Evolutionary conservation across 2,113 vertebrate species (phyloP).

Genomic region (Nyctibius bracteatus): DNA sequence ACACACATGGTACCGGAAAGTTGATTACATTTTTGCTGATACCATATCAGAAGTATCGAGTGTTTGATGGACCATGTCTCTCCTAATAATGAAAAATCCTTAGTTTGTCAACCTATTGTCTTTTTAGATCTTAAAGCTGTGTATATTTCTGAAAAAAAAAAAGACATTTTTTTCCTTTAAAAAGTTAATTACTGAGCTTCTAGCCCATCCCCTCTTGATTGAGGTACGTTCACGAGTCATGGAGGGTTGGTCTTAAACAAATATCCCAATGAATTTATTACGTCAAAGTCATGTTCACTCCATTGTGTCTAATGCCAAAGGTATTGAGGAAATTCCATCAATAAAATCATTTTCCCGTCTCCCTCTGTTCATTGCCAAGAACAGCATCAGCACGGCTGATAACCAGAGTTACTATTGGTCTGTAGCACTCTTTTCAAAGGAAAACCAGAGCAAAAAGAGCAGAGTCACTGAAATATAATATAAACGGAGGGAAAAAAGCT

Average conservation of each 20-base stretch:
- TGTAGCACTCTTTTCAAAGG: not conserved
- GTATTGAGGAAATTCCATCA: constrained; percentile 58
- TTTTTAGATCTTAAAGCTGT: not conserved
- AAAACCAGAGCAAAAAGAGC: not conserved
- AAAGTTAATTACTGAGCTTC: not conserved
- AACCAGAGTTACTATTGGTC: not conserved
- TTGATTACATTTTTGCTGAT: not conserved
- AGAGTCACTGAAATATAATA: not conserved
- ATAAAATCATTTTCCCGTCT: not conserved
- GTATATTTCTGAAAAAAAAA: not conserved
- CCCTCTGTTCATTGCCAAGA: not conserved
- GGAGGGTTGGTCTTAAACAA: constrained; percentile 47
- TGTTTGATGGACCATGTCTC: not conserved
- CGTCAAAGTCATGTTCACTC: constrained; percentile 18
- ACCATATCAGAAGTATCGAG: not conserved
- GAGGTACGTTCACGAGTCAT: not conserved
- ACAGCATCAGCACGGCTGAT: not conserved
- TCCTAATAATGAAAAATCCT: not conserved
- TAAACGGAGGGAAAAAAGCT: not conserved
- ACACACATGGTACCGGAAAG: not conserved
- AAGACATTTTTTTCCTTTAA: not conserved
- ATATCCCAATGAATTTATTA: constrained; percentile 5
- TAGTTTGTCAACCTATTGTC: not conserved
- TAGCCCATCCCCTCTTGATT: not conserved
- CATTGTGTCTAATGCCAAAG: constrained; percentile 36